Evolutionary conservation across 2,888 invertebrate species (phyloP), one percentile per base, ranked within the genome.

Genomic region (Rotaria socialis): DNA sequence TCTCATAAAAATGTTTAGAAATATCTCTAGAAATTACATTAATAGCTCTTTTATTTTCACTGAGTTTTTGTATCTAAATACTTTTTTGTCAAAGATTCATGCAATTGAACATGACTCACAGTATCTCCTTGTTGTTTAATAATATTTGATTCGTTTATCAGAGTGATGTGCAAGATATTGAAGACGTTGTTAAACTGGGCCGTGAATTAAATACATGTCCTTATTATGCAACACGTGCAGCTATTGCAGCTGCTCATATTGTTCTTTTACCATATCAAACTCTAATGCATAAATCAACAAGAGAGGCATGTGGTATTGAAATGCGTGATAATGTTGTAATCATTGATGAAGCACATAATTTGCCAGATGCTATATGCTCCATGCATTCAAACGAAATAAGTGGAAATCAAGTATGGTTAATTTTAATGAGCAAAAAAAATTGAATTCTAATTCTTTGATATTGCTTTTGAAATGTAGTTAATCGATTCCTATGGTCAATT

Each of bases 281-380:
- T 43, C 92, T 96, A 84, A 92, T 96, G 8, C 95, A 96, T 90
- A 93, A 94, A 90, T 92, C 93, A 27, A 95, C 96, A 0, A 92
- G 96, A 87, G 92, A 93, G 88, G 94, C 95, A 19, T 94, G 93
- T 90, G 94, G 94, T 86, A 93, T 95, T 87, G 92, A 93, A 86
- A 90, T 95, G 43, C 93, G 94, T 43, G 91, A 89, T 55, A 95
- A 95, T 89, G 92, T 97, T 50, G 92, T 99, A 0, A 94, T 99
- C 87, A 91, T 93, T 35, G 99, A 99, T 90, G 99, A 99, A 91
- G 98, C 98, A 0, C 99, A 99, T 89, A 99, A 98, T 91, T 93
- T 99, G 2, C 92, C 97, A 19, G 96, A 97, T 87, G 95, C 96
- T 0, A 93, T 98, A 88, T 94, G 94, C 88, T 94, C 94, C 89